Evolutionary conservation across 2,113 vertebrate genomes (phyloP).

Genomic region (Hippocampus comes): DNA sequence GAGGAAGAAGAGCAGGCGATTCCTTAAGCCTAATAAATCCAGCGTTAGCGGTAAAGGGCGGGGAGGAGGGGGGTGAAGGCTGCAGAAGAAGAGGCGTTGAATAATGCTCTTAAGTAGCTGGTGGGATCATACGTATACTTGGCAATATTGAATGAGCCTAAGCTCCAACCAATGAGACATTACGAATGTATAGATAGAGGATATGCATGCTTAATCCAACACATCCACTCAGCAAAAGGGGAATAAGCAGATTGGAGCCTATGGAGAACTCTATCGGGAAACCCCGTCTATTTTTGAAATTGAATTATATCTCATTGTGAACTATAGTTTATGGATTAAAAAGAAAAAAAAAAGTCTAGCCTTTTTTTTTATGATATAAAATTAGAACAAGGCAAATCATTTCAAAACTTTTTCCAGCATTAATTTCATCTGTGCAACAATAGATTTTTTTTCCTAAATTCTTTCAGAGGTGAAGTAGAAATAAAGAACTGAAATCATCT

Average conservation of each 20-base stretch:
- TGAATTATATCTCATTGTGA: background rate
- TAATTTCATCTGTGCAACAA: no score
- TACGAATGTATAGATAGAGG: constrained; percentile 36
- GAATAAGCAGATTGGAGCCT: background rate
- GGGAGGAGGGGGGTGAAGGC: constrained; percentile 32
- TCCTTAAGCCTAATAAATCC: constrained; percentile 73
- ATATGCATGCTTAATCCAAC: background rate
- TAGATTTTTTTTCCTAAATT: no score
- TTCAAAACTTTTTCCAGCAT: no score
- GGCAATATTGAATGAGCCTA: constrained; percentile 56
- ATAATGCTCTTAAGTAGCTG: constrained; percentile 59
- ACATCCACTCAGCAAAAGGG: background rate
- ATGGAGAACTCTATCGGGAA: no score
- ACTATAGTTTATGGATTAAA: no score
- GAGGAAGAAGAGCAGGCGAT: constrained; percentile 63
- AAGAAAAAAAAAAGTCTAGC: background rate
- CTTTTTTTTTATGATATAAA: background rate
- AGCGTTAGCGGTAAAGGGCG: constrained; percentile 59
- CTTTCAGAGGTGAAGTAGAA: no score
- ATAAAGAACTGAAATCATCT: no score
- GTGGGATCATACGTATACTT: constrained; percentile 52
- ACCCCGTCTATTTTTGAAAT: background rate
- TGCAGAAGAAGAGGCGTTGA: constrained; percentile 54
- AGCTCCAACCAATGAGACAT: constrained; percentile 39
- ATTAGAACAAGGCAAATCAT: no score